Conservation (phyloP, 53 echinoderm and acorn worm species). For the Glandiceps talaboti region DNA sequence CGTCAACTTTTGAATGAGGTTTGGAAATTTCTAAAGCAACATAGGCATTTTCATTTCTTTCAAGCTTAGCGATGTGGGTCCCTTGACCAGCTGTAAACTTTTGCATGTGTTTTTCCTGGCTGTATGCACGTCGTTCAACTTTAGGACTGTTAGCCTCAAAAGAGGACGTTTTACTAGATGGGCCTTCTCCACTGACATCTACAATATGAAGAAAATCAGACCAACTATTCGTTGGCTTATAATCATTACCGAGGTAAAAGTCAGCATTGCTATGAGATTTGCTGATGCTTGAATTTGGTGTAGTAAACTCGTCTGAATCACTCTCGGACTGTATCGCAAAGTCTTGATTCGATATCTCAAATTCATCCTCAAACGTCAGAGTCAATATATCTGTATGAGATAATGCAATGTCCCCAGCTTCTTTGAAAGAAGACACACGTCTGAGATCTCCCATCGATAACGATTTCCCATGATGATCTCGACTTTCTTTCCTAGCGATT, state of each 20-base stretch:
- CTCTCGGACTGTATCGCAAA: neutral
- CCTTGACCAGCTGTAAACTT: no score
- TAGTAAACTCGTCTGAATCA: neutral
- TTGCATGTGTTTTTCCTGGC: no score
- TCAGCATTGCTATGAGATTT: neutral
- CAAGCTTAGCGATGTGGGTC: no score
- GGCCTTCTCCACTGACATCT: neutral
- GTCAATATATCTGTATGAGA: neutral
- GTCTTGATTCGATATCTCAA: neutral
- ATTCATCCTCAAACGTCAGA: neutral
- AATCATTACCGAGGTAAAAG: neutral
- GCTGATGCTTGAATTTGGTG: neutral
- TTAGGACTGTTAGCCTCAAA: neutral
- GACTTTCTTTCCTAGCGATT: no score
- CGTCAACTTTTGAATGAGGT: no score
- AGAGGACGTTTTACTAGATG: neutral
- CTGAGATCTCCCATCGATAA: neutral
- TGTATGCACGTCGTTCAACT: no score
- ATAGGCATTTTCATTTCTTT: no score
- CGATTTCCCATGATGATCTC: neutral
- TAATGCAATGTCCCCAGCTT: neutral
- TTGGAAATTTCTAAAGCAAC: no score
- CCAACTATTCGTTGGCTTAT: neutral
- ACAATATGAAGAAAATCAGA: neutral
- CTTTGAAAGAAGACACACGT: neutral